Conservation (phyloP, 1,140 invertebrate species). For the Pristionchus pacificus region DNA sequence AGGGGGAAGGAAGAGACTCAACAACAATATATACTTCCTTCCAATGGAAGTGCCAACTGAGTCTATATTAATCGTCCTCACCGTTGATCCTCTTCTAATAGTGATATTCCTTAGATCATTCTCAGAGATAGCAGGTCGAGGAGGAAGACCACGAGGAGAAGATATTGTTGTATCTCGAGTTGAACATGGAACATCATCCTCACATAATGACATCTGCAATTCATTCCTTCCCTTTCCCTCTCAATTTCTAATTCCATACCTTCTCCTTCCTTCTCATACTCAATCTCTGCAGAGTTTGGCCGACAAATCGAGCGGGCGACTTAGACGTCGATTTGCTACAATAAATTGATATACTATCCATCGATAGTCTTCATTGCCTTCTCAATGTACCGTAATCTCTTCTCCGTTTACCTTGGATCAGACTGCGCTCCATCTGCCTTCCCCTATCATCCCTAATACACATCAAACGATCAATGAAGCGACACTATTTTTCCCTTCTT, state of each 20-base stretch:
- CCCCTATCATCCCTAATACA: no score
- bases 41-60: no score
- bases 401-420: no score
- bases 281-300: neutral
- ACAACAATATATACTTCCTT: no score
- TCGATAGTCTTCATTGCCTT: no score
- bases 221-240: no score
- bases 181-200: neutral
- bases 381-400: no score
- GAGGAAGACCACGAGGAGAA: neutral
- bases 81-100: constrained; percentile 2
- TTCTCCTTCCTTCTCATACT: neutral
- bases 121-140: constrained; percentile 10
- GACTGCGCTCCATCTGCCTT: no score
- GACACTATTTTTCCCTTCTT: no score
- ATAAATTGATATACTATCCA: neutral
- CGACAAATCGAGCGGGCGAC: neutral
- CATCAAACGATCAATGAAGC: no score
- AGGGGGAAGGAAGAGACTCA: no score
- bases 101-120: constrained; percentile 9
- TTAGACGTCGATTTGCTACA: neutral
- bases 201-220: neutral
- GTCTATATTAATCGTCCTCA: neutral
- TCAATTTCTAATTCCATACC: no score
- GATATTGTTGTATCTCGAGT: neutral